Evolutionary conservation across 2,888 invertebrate species (phyloP).

Genomic region (Trichogramma evanescens): DNA sequence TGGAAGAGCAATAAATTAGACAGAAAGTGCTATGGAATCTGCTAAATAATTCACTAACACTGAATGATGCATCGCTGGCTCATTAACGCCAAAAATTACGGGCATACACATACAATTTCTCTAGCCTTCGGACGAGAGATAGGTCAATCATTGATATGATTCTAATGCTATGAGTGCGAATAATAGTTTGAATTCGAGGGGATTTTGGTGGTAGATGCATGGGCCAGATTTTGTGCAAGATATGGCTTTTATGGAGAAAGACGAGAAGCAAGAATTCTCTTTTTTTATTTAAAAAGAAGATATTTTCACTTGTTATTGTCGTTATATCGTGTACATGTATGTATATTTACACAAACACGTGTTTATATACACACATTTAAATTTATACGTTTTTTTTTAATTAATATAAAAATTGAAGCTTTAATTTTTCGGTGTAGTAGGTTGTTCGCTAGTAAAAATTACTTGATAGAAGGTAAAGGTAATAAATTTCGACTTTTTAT

Average conservation of each 20-base stretch:
- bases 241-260: slow-evolving; percentile 25
- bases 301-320: slow-evolving; percentile 21
- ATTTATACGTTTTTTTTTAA: slow-evolving; percentile 16
- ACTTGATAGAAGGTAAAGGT: slow-evolving; percentile 21
- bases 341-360: slow-evolving; percentile 6
- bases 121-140: slow-evolving; percentile 15
- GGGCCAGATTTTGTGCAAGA: slow-evolving; percentile 21
- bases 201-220: slow-evolving; percentile 12
- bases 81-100: slow-evolving; percentile 18
- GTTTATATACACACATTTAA: background rate
- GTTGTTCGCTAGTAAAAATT: slow-evolving; percentile 25
- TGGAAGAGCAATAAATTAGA: slow-evolving; percentile 23
- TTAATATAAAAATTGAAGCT: slow-evolving; percentile 25
- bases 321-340: slow-evolving; percentile 19
- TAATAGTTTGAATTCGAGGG: slow-evolving; percentile 19
- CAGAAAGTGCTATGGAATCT: slow-evolving; percentile 17
- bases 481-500: slow-evolving; percentile 14
- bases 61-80: slow-evolving; percentile 20
- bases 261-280: slow-evolving; percentile 24
- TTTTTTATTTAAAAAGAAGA: slow-evolving; percentile 20
- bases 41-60: slow-evolving; percentile 22
- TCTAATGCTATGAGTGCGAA: slow-evolving; percentile 23
- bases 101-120: slow-evolving; percentile 1
- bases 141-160: slow-evolving; percentile 22
- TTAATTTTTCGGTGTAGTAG: slow-evolving; percentile 21